Percentiles rank a stretch among this genome's conserved stretches.
Evolutionary conservation across 1,140 invertebrate genomes (phyloP).

Genomic region (Propsilocerus akamusi): DNA sequence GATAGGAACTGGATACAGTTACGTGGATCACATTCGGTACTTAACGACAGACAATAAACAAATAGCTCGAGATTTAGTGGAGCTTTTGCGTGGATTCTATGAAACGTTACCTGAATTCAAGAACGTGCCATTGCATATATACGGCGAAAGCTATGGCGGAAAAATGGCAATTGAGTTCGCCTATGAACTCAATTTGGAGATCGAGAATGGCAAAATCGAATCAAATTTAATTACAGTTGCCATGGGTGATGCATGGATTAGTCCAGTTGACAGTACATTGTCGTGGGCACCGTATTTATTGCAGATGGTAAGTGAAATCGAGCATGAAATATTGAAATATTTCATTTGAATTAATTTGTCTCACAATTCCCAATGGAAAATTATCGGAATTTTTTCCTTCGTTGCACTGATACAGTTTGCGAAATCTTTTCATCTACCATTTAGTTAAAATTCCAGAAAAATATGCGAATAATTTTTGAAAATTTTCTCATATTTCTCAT

Average conservation of each 20-base stretch:
- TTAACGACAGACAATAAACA: conserved; percentile 44
- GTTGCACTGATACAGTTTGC: too few relatives aligned
- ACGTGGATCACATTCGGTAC: conserved; percentile 37
- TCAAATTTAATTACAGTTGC: conserved; percentile 58
- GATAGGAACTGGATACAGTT: conserved; percentile 54
- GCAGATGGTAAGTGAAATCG: conserved; percentile 10
- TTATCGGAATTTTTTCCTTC: too few relatives aligned
- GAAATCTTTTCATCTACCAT: not conserved
- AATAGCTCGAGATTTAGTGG: conserved; percentile 62
- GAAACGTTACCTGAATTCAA: conserved; percentile 41
- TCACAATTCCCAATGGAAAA: too few relatives aligned
- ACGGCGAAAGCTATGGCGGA: conserved; percentile 72
- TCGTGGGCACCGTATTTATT: conserved; percentile 48
- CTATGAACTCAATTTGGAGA: conserved; percentile 31
- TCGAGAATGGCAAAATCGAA: conserved; percentile 36
- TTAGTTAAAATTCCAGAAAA: not conserved
- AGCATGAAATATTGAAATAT: not conserved
- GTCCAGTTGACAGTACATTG: conserved; percentile 57
- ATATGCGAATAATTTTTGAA: conserved; percentile 3
- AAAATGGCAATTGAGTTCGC: conserved; percentile 76
- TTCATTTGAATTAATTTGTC: too few relatives aligned
- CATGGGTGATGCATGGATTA: conserved; percentile 74
- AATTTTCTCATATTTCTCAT: too few relatives aligned
- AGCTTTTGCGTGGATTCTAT: conserved; percentile 44
- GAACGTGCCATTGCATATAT: conserved; percentile 55